phyloP scores from a whole-genome alignment of 2,888 invertebrate species.

The Xestia c-nigrum region DNA sequence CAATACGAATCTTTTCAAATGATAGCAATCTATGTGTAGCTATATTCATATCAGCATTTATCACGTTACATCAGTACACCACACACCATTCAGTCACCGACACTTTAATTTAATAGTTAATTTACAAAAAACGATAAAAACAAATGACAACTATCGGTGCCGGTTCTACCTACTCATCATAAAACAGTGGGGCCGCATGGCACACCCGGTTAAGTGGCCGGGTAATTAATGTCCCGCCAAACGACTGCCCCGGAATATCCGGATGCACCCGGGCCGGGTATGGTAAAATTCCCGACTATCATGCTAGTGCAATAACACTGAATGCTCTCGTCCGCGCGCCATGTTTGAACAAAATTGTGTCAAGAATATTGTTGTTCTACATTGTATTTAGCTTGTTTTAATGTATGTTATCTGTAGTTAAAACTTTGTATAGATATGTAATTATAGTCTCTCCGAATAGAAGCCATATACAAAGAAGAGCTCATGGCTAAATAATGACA shows the following conservation, averaged over 20 bases:
- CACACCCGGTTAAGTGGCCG: constrained; percentile 77
- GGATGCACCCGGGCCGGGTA: constrained; percentile 72
- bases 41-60: not conserved
- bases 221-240: constrained; percentile 83
- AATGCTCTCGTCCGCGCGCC: constrained; percentile 48
- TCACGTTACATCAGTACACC: not conserved
- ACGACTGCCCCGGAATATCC: constrained; percentile 77
- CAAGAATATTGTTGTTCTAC: constrained; percentile 53
- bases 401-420: not conserved
- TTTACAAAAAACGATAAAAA: constrained; percentile 59
- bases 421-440: not conserved
- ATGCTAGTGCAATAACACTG: constrained; percentile 61
- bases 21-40: not conserved
- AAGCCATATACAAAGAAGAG: no score
- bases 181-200: constrained; percentile 68
- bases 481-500: no score
- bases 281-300: constrained; percentile 71
- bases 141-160: constrained; percentile 54
- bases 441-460: not conserved
- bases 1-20: not conserved
- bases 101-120: constrained; percentile 45
- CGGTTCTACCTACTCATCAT: constrained; percentile 62
- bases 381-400: constrained; percentile 32
- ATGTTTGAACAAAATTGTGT: constrained; percentile 49
- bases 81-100: not conserved